These are phyloP conservation scores for Micronycteris hirsuta DNA, from an alignment of 2,113 vertebrate genomes.

Conservation along the genomic window DNA sequence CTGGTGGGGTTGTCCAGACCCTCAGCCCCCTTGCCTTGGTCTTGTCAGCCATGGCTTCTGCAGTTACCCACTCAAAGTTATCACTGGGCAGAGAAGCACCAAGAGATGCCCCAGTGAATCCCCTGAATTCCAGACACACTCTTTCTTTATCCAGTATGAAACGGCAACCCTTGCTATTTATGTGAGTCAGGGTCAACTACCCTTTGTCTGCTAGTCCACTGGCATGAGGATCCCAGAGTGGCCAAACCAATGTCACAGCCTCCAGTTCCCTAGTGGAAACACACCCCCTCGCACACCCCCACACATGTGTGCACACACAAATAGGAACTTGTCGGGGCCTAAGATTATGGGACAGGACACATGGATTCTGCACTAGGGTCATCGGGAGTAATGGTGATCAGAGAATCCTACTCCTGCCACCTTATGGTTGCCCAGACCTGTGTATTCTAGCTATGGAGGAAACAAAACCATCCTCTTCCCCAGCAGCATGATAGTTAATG, in stretches of 20 bases:
- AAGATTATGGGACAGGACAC: not conserved
- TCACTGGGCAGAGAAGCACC: not conserved
- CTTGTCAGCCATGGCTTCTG: not conserved
- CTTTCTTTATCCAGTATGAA: not conserved
- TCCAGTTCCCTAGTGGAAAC: not conserved
- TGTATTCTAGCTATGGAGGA: not conserved
- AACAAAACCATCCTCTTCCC: not conserved
- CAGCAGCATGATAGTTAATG: not conserved
- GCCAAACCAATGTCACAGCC: not conserved
- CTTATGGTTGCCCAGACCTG: not conserved
- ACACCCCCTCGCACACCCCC: not conserved
- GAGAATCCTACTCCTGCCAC: not conserved
- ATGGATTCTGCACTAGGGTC: not conserved
- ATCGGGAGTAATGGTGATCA: not conserved
- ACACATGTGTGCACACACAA: not conserved
- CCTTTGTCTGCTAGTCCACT: not conserved
- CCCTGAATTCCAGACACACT: not conserved
- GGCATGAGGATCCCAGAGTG: not conserved
- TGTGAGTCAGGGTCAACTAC: not conserved
- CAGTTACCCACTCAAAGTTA: not conserved
- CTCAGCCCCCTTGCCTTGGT: not conserved
- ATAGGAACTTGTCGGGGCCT: not conserved
- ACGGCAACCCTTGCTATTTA: not conserved
- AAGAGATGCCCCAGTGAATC: not conserved
- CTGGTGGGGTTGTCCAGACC: not conserved